These are phyloP conservation scores for Sylvilagus floridanus DNA, from an alignment of 2,797 vertebrate genomes.

Conservation along the genomic window DNA sequence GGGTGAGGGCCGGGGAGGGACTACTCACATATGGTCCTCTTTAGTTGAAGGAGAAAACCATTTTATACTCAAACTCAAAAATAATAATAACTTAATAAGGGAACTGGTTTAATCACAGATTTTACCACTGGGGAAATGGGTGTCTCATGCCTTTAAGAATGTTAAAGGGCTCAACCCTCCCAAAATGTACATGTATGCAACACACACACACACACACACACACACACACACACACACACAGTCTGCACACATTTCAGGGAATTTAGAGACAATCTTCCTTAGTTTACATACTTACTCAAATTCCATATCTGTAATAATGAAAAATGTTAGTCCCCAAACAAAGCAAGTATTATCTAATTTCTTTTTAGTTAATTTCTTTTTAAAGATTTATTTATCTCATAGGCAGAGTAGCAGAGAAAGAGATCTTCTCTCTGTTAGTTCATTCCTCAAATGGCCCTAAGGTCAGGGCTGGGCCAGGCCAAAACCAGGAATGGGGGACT, in stretches of 20 bases:
- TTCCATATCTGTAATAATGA: constrained; percentile 3
- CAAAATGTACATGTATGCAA: background rate
- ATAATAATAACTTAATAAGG: background rate
- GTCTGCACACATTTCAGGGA: background rate
- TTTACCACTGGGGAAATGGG: background rate
- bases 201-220: background rate
- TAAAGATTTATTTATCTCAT: too few relatives aligned
- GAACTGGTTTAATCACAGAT: constrained; percentile 27
- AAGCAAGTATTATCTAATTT: background rate
- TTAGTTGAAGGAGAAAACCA: constrained; percentile 19
- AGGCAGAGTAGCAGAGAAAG: too few relatives aligned
- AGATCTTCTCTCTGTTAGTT: too few relatives aligned
- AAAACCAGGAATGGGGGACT: too few relatives aligned
- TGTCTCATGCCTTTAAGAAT: background rate
- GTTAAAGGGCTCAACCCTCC: background rate
- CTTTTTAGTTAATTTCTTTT: too few relatives aligned
- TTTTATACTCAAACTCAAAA: constrained; percentile 23
- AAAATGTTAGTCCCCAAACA: background rate
- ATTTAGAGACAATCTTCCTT: background rate
- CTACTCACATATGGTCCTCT: background rate
- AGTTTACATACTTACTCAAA: constrained; percentile 13
- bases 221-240: background rate
- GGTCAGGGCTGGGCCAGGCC: too few relatives aligned
- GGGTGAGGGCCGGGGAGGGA: background rate
- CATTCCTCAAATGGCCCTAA: too few relatives aligned